Evolutionary conservation across 2,113 vertebrate genomes (phyloP).

Genomic region (Clinocottus analis): DNA sequence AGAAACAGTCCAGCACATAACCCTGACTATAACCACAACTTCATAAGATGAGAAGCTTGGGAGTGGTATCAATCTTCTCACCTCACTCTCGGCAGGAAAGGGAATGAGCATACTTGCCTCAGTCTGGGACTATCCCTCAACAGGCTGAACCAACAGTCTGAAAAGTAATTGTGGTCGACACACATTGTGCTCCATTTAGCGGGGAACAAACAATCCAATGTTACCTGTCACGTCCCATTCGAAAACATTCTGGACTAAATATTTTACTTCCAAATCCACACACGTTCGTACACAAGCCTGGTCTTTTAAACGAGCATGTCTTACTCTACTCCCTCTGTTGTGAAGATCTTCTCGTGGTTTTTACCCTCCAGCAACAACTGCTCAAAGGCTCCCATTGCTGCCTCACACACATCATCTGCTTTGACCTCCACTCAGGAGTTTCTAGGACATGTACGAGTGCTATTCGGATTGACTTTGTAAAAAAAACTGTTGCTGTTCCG

Average conservation of each 20-base stretch:
- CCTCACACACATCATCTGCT: constrained; percentile 22
- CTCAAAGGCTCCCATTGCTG: not conserved
- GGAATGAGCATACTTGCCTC: too few relatives aligned
- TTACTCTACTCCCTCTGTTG: not conserved
- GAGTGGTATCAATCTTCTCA: too few relatives aligned
- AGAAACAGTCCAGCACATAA: not conserved
- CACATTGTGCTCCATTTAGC: too few relatives aligned
- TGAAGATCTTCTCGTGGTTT: not conserved
- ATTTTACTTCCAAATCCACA: not conserved
- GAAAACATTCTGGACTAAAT: not conserved
- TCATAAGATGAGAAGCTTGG: not conserved
- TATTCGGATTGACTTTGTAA: constrained; percentile 31
- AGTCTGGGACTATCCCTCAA: too few relatives aligned
- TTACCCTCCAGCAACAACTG: constrained; percentile 16
- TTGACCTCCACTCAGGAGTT: constrained; percentile 22
- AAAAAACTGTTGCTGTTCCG: constrained; percentile 26
- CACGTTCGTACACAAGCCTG: not conserved
- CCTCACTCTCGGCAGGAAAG: too few relatives aligned
- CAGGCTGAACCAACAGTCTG: too few relatives aligned
- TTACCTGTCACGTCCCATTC: too few relatives aligned
- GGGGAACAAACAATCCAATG: not conserved
- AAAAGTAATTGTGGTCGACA: too few relatives aligned
- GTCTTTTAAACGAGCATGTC: not conserved
- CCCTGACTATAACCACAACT: not conserved
- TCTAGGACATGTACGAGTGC: not conserved